Conservation (phyloP, 2,797 vertebrate genomes). For the Falco peregrinus region DNA sequence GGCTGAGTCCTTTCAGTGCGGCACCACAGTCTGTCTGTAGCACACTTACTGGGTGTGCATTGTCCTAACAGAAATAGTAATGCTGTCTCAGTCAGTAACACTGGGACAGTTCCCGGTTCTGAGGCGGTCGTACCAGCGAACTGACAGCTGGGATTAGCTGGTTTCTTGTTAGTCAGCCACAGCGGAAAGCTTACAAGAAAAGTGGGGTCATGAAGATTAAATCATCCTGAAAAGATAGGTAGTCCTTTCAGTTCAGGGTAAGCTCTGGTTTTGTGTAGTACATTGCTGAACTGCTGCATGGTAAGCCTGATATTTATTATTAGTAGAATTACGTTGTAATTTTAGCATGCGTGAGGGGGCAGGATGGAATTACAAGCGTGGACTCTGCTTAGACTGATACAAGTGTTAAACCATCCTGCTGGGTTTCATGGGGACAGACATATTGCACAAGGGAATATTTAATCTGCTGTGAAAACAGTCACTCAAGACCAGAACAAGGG, state of each 20-base stretch:
- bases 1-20: neutral
- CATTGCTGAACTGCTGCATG: neutral
- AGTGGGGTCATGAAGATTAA: neutral
- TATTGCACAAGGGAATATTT: neutral
- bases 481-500: neutral
- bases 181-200: neutral
- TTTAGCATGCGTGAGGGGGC: neutral
- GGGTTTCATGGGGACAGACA: neutral
- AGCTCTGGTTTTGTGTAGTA: neutral
- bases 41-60: accelerated
- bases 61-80: neutral
- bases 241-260: neutral
- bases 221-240: neutral
- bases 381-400: neutral
- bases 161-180: neutral
- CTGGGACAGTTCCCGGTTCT: neutral
- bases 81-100: neutral
- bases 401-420: neutral
- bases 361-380: neutral
- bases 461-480: neutral
- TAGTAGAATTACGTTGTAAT: neutral
- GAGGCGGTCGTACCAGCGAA: neutral
- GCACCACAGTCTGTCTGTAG: neutral
- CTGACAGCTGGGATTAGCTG: neutral
- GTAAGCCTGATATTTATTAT: neutral